phyloP scores from a whole-genome alignment of 2,888 invertebrate genomes.

The Selenia dentaria region DNA sequence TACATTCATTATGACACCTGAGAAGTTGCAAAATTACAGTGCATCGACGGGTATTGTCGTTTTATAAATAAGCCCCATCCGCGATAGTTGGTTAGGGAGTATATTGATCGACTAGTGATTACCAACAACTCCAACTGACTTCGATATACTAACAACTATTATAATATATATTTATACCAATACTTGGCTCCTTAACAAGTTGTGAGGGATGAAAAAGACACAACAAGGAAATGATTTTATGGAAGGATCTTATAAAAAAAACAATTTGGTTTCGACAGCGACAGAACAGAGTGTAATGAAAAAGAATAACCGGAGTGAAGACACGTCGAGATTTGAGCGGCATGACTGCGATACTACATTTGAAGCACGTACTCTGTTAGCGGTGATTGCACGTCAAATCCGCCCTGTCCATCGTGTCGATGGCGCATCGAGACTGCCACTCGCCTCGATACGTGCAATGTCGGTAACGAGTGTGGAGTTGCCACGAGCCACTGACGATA shows the following conservation, averaged over 20 bases:
- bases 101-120: too few relatives aligned
- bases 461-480: conserved; percentile 43
- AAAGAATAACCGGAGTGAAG: conserved; percentile 1
- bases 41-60: too few relatives aligned
- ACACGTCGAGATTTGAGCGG: conserved; percentile 23
- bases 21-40: too few relatives aligned
- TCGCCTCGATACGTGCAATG: conserved; percentile 48
- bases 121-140: too few relatives aligned
- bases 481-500: conserved; percentile 15
- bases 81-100: too few relatives aligned
- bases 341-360: conserved; percentile 55
- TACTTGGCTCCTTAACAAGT: too few relatives aligned
- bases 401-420: conserved; percentile 47
- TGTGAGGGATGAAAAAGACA: too few relatives aligned
- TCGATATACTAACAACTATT: too few relatives aligned
- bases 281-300: conserved; percentile 19
- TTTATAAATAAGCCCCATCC: too few relatives aligned
- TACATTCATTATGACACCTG: too few relatives aligned
- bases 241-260: neutral
- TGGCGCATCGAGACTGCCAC: conserved; percentile 58
- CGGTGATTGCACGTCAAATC: conserved; percentile 51
- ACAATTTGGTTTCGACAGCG: neutral
- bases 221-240: too few relatives aligned
- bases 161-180: too few relatives aligned
- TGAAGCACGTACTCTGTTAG: conserved; percentile 54